phyloP scores from a whole-genome alignment of 2,888 invertebrate genomes.

The Mystacides longicornis region DNA sequence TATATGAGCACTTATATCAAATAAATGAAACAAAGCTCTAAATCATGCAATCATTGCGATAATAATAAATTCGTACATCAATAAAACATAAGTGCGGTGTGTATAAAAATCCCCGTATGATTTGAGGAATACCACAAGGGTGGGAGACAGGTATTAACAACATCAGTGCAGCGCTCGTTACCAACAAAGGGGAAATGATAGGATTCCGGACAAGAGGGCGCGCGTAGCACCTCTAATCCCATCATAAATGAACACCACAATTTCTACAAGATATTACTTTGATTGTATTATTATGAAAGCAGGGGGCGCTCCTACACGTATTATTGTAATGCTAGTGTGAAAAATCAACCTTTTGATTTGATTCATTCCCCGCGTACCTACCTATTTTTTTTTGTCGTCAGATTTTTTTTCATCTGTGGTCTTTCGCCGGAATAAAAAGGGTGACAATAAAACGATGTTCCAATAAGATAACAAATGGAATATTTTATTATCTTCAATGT shows the following conservation, averaged over 20 bases:
- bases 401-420: not conserved
- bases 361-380: too few relatives aligned
- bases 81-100: constrained; percentile 2
- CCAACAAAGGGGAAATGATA: constrained; percentile 5
- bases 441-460: not conserved
- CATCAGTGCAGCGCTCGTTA: not conserved
- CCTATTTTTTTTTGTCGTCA: not conserved
- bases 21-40: too few relatives aligned
- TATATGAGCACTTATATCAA: too few relatives aligned
- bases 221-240: constrained; percentile 19
- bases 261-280: constrained; percentile 6
- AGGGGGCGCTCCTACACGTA: not conserved
- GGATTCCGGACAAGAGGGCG: constrained; percentile 7
- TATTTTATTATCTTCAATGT: too few relatives aligned
- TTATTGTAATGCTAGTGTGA: constrained; percentile 7
- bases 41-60: too few relatives aligned
- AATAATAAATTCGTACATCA: constrained; percentile 3
- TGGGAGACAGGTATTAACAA: not conserved
- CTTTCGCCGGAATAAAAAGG: not conserved
- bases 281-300: not conserved
- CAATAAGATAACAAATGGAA: too few relatives aligned
- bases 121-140: constrained; percentile 1
- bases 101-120: constrained; percentile 8
- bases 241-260: constrained; percentile 17
- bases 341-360: constrained; percentile 12